Base-by-base conservation (phyloP, 2,888 invertebrate genomes). In the Bellardia bayeri region DNA sequence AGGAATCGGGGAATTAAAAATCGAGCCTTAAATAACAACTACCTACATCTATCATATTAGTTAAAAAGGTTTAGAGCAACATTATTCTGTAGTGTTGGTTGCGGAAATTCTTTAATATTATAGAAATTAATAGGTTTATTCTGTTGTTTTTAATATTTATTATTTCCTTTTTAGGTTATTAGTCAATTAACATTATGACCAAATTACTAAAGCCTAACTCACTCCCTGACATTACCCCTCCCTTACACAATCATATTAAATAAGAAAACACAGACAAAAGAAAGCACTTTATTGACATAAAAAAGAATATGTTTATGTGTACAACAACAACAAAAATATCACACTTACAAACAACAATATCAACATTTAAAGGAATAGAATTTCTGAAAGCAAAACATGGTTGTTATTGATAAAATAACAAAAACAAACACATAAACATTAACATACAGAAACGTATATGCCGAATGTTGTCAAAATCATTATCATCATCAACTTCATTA, bases 381-480 rank as follows among this genome's bases (percentile, higher is more conserved):
- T 33, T 49, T 16, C 23, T 40, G 9, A 13, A 3, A 42, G 45
- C 72, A n/a, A 33, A n/a, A 56, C 11, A 33, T 58, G 14, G 3
- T 49, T 40, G n/a, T 71, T 63, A 42, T 14, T 69, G 16, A 30
- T 54, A 64, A 45, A 56, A 72, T 58, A 64, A 64, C 11, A 54
- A 23, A 23, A 72, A 42, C 61, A 63, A 63, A 69, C 8, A 56
- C 23, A 45, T 13, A 45, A 69, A 45, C n/a, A 71, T 37, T 5
- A 30, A 30, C 49, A 61, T 2, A 68, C 40, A 45, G 30, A 79
- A 42, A 54, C 69, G 54, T 37, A 74, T 74, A 58, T 74, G 64
- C 56, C 42, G 30, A 58, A 82, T 45, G 66, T 74, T 58, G 23
- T 66, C 64, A 81, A 64, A 54, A 56, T 51, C 49, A 82, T 58